phyloP scores from a whole-genome alignment of 2,888 invertebrate species.

The Lobophora halterata region DNA sequence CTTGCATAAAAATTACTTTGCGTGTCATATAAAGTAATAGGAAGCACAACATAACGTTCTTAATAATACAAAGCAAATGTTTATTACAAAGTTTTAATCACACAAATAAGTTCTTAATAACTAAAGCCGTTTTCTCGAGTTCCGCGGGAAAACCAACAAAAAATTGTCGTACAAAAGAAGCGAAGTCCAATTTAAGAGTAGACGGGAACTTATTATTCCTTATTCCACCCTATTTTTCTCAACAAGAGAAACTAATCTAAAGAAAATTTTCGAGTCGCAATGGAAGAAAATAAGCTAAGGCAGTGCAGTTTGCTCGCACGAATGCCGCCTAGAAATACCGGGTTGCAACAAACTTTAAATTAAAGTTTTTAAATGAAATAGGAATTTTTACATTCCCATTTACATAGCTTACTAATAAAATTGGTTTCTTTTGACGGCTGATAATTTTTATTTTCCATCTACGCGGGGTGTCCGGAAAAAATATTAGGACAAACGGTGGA shows the following conservation, averaged over 20 bases:
- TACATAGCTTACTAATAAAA: too few species aligned
- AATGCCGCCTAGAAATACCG: slow-evolving; percentile 62
- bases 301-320: slow-evolving; percentile 74
- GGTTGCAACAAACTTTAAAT: slow-evolving; percentile 74
- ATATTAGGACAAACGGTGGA: too few species aligned
- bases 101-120: slow-evolving; percentile 53
- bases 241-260: slow-evolving; percentile 80
- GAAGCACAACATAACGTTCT: too few species aligned
- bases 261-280: slow-evolving; percentile 77
- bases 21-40: too few species aligned
- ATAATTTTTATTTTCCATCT: too few species aligned
- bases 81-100: slow-evolving; percentile 52
- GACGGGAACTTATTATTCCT: slow-evolving; percentile 73
- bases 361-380: slow-evolving; percentile 70
- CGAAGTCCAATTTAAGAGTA: slow-evolving; percentile 69
- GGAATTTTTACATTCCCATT: slow-evolving; percentile 53
- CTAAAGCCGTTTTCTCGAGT: slow-evolving; percentile 43
- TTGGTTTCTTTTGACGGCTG: too few species aligned
- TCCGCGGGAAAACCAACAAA: slow-evolving; percentile 42
- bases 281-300: slow-evolving; percentile 77
- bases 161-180: slow-evolving; percentile 54
- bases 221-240: slow-evolving; percentile 71
- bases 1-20: too few species aligned
- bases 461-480: too few species aligned
- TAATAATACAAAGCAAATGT: slow-evolving; percentile 38